phyloP scores from a whole-genome alignment of 2,113 vertebrate species.

The Dipodomys merriami region DNA sequence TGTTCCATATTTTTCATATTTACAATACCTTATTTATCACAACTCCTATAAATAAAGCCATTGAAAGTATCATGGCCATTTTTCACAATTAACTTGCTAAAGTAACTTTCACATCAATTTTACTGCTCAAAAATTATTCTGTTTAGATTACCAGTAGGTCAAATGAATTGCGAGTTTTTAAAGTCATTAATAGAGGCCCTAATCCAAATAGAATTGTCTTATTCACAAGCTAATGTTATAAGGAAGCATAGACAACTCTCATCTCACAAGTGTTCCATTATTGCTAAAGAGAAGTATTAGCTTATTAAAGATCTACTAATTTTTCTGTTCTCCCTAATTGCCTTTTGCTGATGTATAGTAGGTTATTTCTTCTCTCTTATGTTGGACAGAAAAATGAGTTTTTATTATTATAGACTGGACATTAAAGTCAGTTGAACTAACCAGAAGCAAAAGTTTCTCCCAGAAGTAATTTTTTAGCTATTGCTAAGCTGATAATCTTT shows the following conservation, averaged over 20 bases:
- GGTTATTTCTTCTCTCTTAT: constrained; percentile 28
- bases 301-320: neutral
- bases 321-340: constrained; percentile 24
- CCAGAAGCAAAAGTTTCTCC: neutral
- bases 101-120: constrained; percentile 2
- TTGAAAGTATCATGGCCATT: neutral
- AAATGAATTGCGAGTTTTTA: constrained; percentile 18
- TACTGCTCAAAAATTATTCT: constrained; percentile 6
- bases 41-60: constrained; percentile 25
- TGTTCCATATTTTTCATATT: constrained; percentile 15
- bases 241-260: neutral
- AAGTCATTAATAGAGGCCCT: neutral
- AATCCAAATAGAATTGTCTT: neutral
- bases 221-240: neutral
- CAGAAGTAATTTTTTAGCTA: neutral
- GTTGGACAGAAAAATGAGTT: neutral
- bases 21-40: constrained; percentile 29
- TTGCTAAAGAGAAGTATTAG: neutral
- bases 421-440: neutral
- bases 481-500: neutral
- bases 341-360: neutral
- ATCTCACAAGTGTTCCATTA: neutral
- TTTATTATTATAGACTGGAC: constrained; percentile 3
- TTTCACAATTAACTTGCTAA: constrained; percentile 31
- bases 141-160: neutral